These are phyloP conservation scores for Mimumesa dahlbomi DNA, from an alignment of 2,888 invertebrate species.

Conservation along the genomic window DNA sequence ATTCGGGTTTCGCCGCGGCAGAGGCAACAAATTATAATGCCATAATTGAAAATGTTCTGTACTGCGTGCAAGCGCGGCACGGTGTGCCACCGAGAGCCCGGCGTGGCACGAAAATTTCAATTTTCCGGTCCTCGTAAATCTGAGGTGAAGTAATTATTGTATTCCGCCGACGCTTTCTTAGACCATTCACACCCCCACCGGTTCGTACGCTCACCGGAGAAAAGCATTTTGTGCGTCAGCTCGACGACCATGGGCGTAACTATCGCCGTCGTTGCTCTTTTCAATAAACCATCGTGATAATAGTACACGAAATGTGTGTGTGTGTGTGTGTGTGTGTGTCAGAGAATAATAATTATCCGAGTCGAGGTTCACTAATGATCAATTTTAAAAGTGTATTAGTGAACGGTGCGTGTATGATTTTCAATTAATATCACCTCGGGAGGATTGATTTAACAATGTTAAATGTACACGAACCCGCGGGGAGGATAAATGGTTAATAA, in stretches of 20 bases:
- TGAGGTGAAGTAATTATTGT: constrained; percentile 79
- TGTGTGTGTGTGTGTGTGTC: not conserved
- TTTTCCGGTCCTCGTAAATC: constrained; percentile 78
- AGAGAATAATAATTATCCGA: not conserved
- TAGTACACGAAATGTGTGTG: too few relatives aligned
- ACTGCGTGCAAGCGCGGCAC: constrained; percentile 53
- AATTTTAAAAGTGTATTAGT: not conserved
- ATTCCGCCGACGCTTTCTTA: constrained; percentile 76
- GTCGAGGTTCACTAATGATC: too few relatives aligned
- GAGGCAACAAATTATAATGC: constrained; percentile 78
- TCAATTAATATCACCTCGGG: not conserved
- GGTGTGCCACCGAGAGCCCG: constrained; percentile 57
- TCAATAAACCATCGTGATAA: too few relatives aligned
- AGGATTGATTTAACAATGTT: not conserved
- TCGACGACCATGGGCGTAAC: constrained; percentile 73
- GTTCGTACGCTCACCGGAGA: constrained; percentile 36
- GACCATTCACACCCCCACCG: constrained; percentile 71
- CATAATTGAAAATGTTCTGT: constrained; percentile 78
- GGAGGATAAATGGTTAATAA: not conserved
- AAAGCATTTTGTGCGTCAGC: constrained; percentile 75
- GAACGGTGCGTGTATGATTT: not conserved
- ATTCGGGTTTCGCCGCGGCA: constrained; percentile 56
- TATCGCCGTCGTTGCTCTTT: constrained; percentile 62
- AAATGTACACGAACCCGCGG: not conserved
- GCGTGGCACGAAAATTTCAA: constrained; percentile 77